Base-by-base conservation (phyloP, 1,140 invertebrate genomes). In the Drosophila setifemur region DNA sequence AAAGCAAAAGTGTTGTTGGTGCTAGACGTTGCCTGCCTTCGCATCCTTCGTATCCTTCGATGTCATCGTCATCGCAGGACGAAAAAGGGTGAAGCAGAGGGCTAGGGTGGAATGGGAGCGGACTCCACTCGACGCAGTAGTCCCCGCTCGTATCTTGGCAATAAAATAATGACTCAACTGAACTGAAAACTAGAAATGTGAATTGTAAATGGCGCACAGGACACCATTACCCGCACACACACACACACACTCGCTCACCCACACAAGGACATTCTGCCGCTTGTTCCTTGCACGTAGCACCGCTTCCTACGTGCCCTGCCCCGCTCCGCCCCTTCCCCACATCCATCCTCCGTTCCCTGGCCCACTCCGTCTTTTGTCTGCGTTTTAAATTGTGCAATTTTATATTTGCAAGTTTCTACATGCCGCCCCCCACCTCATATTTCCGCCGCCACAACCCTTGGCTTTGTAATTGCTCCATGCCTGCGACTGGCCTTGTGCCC, bases 161-260 rank as follows among this genome's bases (percentile, higher is more conserved):
- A 87, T 87, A 86, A 86, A 86, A 86, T 86, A 86, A 86, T 86
- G 81, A 86, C 81, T 86, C 81, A 86, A 86, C 81, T 86, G 81
- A 86, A 86, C 81, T 86, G 81, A 87, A 86, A 86, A 86, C 81
- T 86, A 86, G 82, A 86, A 86, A 86, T 86, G 81, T 86, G 81
- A 86, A 86, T 81, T 86, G 76, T 76, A 86, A 86, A 86, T 86
- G 81, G 82, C 73, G 68, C 58, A 76, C 57, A 87, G 75, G 63
- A 85, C 79, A 73, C 69, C 44, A 52, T 43, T 57, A 29, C 54
- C 29, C 54, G 40, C 40, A 57, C 33, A 43, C 50, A 44, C 49
- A 54, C 52, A 43, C 16, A 50, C 23, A 14, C n/a, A 60, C 50
- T 18, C 33, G 19, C 43, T 11, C n/a, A 60, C 50, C 12, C 33